Evolutionary conservation across 2,888 invertebrate species (phyloP).

Genomic region (Sminthurides aquaticus): DNA sequence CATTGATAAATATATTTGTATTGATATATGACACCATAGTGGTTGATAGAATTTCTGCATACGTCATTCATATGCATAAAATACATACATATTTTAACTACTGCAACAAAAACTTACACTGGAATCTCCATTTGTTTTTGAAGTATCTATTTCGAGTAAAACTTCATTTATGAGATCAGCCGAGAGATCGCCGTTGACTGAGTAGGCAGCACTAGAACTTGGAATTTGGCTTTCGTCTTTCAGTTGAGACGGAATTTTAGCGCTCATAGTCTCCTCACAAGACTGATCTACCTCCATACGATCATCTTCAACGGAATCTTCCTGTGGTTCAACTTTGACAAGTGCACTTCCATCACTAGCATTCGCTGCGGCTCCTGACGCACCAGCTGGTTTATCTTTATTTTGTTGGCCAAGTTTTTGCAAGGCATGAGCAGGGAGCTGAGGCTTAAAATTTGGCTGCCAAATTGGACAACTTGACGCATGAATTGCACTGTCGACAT

Average conservation of each 20-base stretch:
- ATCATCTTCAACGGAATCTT: slow-evolving; percentile 19
- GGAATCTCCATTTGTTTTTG: slow-evolving; percentile 21
- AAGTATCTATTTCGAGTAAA: slow-evolving; percentile 32
- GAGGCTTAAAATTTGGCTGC: slow-evolving; percentile 80
- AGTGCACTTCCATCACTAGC: slow-evolving; percentile 20
- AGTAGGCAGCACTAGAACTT: slow-evolving; percentile 1
- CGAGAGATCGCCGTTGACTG: slow-evolving; percentile 23
- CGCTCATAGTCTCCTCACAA: slow-evolving; percentile 32
- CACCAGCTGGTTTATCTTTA: background rate
- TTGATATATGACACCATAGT: no score
- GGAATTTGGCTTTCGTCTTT: slow-evolving; percentile 9
- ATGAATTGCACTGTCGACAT: slow-evolving; percentile 81
- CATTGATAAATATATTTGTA: no score
- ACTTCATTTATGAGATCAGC: slow-evolving; percentile 32
- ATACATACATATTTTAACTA: no score
- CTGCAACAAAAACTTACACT: slow-evolving; percentile 4
- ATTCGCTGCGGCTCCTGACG: slow-evolving; percentile 10
- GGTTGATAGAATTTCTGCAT: no score
- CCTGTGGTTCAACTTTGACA: slow-evolving; percentile 36
- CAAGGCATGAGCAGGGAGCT: slow-evolving; percentile 55
- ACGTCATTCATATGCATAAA: no score
- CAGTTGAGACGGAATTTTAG: slow-evolving; percentile 13
- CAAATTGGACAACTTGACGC: slow-evolving; percentile 81
- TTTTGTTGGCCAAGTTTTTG: slow-evolving; percentile 2
- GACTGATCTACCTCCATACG: slow-evolving; percentile 34